A percentile compares a stretch with the other conserved stretches of the same genome.
Evolutionary conservation across 2,888 invertebrate genomes (phyloP).

Genomic region (Lasiommata megera): DNA sequence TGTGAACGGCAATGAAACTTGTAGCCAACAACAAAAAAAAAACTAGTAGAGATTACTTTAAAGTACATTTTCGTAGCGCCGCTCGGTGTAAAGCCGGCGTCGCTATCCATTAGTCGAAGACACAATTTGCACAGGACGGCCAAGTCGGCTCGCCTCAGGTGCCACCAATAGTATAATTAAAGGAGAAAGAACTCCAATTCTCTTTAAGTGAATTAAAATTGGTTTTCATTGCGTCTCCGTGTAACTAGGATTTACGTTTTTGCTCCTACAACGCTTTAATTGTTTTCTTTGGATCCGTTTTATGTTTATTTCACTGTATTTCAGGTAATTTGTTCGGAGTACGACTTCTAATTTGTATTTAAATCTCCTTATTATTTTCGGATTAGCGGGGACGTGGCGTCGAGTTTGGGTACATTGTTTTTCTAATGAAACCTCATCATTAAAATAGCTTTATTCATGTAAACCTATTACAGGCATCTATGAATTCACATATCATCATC

Average conservation of each 20-base stretch:
- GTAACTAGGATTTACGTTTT: conserved; percentile 41
- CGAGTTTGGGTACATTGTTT: neutral
- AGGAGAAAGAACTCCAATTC: conserved; percentile 57
- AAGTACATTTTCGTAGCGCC: neutral
- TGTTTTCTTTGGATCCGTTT: conserved; percentile 32
- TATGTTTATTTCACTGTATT: conserved; percentile 31
- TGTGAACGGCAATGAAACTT: neutral
- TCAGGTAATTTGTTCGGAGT: conserved; percentile 21
- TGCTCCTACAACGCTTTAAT: conserved; percentile 32
- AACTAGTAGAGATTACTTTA: neutral
- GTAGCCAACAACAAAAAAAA: neutral
- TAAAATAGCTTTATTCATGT: too few species aligned
- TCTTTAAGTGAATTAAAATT: conserved; percentile 57
- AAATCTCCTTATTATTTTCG: conserved; percentile 12
- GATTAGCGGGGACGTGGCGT: neutral
- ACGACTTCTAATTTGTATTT: conserved; percentile 25
- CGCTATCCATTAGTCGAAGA: conserved; percentile 46
- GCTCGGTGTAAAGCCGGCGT: conserved; percentile 35
- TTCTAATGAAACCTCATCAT: neutral
- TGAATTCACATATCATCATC: too few species aligned
- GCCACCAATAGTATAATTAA: conserved; percentile 70
- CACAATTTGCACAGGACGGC: conserved; percentile 53
- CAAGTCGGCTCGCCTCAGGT: conserved; percentile 56
- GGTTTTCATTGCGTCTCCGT: conserved; percentile 38
- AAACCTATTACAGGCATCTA: too few species aligned